Evolutionary conservation across 2,797 vertebrate species (phyloP).

Genomic region (Bovichtus diacanthus): DNA sequence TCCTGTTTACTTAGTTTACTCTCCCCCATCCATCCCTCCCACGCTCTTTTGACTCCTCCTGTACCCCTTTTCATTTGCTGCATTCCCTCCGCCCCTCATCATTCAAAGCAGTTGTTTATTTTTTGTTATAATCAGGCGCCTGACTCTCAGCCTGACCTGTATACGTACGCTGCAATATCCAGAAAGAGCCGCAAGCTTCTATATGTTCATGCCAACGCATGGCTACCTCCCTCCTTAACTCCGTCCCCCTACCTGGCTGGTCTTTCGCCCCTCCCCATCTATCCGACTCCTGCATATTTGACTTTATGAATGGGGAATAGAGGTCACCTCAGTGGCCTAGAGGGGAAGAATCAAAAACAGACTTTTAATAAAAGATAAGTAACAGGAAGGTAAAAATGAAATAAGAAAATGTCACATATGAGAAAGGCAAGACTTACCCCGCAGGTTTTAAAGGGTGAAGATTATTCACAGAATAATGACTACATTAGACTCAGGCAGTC

Average conservation of each 20-base stretch:
- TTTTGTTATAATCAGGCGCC: slow-evolving; percentile 3
- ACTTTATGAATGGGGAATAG: slow-evolving; percentile 47
- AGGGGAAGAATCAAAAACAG: slow-evolving; percentile 16
- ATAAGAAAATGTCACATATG: background rate
- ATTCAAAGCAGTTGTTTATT: slow-evolving; percentile 6
- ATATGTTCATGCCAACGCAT: background rate
- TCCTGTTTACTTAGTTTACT: slow-evolving; percentile 65
- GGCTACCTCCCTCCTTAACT: background rate
- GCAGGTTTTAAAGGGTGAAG: slow-evolving; percentile 3
- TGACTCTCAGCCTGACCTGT: background rate
- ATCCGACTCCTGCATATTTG: slow-evolving; percentile 16
- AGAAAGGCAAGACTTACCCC: background rate
- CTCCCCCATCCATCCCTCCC: slow-evolving; percentile 42
- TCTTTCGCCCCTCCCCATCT: background rate
- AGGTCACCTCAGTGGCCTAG: slow-evolving; percentile 40
- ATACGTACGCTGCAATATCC: background rate
- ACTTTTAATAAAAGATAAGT: slow-evolving; percentile 5
- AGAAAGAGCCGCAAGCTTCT: background rate
- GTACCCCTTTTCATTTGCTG: slow-evolving; percentile 30
- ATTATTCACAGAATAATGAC: slow-evolving; percentile 24
- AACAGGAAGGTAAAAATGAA: background rate
- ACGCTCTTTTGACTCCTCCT: slow-evolving; percentile 32
- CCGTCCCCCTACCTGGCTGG: background rate
- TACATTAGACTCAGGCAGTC: slow-evolving; percentile 13
- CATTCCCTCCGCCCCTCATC: slow-evolving; percentile 28